Evolutionary conservation across 2,888 invertebrate genomes (phyloP).

Genomic region (Spodoptera littoralis): DNA sequence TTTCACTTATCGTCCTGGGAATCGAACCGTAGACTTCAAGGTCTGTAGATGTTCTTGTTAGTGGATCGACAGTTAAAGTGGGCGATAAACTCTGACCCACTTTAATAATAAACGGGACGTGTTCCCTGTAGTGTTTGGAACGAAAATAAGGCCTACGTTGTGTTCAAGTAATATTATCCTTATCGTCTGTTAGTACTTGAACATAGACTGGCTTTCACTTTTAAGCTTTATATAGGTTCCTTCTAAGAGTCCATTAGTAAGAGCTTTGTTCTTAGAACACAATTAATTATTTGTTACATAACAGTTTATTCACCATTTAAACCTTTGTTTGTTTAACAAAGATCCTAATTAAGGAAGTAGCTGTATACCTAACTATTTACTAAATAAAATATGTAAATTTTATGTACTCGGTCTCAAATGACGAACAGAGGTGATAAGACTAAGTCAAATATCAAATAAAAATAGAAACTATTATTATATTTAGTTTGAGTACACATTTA

Average conservation of each 20-base stretch:
- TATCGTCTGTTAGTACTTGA: constrained; percentile 31
- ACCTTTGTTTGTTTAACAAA: constrained; percentile 1
- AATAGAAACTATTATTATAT: not conserved
- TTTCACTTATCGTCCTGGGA: constrained; percentile 15
- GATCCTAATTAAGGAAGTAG: too few relatives aligned
- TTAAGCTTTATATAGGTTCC: constrained; percentile 31
- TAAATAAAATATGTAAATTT: too few relatives aligned
- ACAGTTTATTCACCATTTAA: constrained; percentile 7
- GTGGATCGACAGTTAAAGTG: constrained; percentile 29
- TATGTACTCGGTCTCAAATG: not conserved
- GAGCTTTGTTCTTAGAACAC: constrained; percentile 30
- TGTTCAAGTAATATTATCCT: constrained; percentile 33
- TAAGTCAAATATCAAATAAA: not conserved
- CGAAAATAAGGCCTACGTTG: constrained; percentile 21
- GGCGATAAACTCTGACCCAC: constrained; percentile 53
- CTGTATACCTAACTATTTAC: too few relatives aligned
- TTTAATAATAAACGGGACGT: constrained; percentile 50
- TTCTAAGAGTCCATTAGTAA: constrained; percentile 12
- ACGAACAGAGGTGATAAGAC: not conserved
- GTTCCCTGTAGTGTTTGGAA: constrained; percentile 40
- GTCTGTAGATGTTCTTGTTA: constrained; percentile 29
- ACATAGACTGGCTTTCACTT: constrained; percentile 21
- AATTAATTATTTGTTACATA: constrained; percentile 23
- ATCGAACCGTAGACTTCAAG: constrained; percentile 26
- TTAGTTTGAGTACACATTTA: too few relatives aligned